Base-by-base conservation (phyloP, 2,888 invertebrate genomes). In the Pachymerium ferrugineum region DNA sequence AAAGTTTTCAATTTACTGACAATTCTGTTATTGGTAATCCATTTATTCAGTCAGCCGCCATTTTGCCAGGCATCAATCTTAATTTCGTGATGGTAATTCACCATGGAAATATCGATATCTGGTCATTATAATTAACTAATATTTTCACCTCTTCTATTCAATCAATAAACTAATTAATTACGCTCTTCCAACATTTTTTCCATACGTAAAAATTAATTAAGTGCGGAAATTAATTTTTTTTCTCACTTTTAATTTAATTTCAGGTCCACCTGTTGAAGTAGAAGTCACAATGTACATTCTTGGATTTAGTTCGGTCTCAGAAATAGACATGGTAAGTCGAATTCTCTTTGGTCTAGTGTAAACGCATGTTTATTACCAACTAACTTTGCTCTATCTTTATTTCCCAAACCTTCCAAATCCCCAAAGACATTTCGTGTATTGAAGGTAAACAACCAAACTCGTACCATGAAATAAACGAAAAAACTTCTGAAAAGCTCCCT, bases 271-370 rank as follows among this genome's bases (percentile, higher is more conserved):
- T 54, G 72, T 72, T 29, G 72, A 72, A 72, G 72, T 72, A 5
- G 54, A 28, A 29, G 47, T 72, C 47, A 72, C 72, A 14, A 72
- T 72, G 72, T 72, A 54, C 47, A 72, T 72, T 22, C 30, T 72
- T n/a, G 54, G 54, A 28, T 47, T 72, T 19, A 72, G 72, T 47
- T 72, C 72, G 14, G 72, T 72, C 10, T 72, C 72, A 16, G 72
- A 72, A 72, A 47, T 72, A 19, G 72, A 72, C 72, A 72, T 72
- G 72, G 72, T 72, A 54, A 72, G 72, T 54, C n/a, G n/a, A n/a
- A n/a, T n/a, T n/a, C n/a, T n/a, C n/a, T n/a, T n/a, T n/a, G n/a
- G n/a, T n/a, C n/a, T n/a, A n/a, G n/a, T n/a, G n/a, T n/a, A n/a
- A n/a, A n/a, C n/a, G n/a, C n/a, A n/a, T n/a, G n/a, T 38, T 38